Base-by-base conservation (phyloP, 2,113 vertebrate genomes). In the Crotalus helleri region DNA sequence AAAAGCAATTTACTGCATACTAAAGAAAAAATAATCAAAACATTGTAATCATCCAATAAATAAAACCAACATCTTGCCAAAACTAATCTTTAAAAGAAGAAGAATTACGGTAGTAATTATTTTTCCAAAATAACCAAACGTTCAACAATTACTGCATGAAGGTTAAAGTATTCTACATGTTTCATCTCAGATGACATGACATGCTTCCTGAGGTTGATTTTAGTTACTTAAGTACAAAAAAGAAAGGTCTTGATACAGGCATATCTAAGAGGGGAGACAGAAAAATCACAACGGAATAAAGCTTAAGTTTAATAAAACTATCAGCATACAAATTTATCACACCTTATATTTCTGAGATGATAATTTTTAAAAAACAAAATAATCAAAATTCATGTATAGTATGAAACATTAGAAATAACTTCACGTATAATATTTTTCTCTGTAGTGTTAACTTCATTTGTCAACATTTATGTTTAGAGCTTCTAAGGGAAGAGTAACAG, bases 401-500 rank as follows among this genome's bases (percentile, higher is more conserved):
- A 24, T 53, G 61, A 74, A 3, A 55, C 23, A 89, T 92, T 49
- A 58, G 74, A 59, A 90, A 26, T 2, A 2, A 54, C 44, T 92
- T n/a, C 21, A 4, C 0, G 54, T 90, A 12, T 54, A 87, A 5
- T 49, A 39, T 3, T 55, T 61, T 12, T 39, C 10, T 93, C 1
- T 92, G n/a, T 17, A 1, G 1, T 92, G 0, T 91, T 91, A 90
- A 89, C 61, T 4, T 2, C 86, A 26, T 81, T 81, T 81, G 69
- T 39, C 69, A 39, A 81, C 33, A 81, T 17, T 39, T 81, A 12
- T 86, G 10, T 33, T 90, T 86, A 17, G 93, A 94, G 39, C n/a
- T 74, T 85, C 87, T 87, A 91, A 64, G 54, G 95, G 96, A 94
- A 91, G 91, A 89, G 53, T 93, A 92, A 8, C 44, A 94, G 85